phyloP scores from a whole-genome alignment of 1,140 invertebrate species.

The Orius insidiosus region DNA sequence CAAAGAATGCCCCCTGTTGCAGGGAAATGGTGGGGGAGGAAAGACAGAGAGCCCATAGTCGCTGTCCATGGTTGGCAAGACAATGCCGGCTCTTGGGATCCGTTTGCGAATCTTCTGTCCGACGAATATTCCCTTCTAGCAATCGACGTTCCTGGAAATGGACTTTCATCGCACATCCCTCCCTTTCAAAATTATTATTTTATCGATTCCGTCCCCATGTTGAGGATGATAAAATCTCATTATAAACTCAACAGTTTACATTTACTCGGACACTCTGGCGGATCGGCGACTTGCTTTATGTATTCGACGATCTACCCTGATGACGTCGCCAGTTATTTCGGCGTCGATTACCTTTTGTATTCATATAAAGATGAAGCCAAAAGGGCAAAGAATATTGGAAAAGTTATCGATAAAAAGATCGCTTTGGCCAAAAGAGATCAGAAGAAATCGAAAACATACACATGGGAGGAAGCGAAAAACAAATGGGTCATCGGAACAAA shows the following conservation, averaged over 20 bases:
- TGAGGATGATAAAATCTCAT: constrained; percentile 55
- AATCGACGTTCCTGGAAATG: constrained; percentile 67
- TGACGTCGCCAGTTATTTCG: constrained; percentile 30
- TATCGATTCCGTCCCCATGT: constrained; percentile 46
- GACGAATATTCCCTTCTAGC: constrained; percentile 39
- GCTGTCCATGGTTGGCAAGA: constrained; percentile 80
- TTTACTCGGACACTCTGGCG: constrained; percentile 62
- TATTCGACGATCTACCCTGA: constrained; percentile 59
- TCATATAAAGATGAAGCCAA: constrained; percentile 50
- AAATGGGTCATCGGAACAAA: constrained; percentile 41
- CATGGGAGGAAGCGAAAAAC: constrained; percentile 14
- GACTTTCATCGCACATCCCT: constrained; percentile 60
- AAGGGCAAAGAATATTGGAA: constrained; percentile 36
- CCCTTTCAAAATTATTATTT: constrained; percentile 50
- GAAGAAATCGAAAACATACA: constrained; percentile 3
- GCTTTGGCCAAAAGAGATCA: constrained; percentile 38
- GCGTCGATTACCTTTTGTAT: constrained; percentile 17
- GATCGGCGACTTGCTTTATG: constrained; percentile 59
- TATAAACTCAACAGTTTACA: constrained; percentile 62
- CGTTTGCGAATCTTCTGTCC: constrained; percentile 49
- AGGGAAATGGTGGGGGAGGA: constrained; percentile 67
- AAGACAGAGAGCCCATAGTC: constrained; percentile 48
- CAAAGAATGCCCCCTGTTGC: constrained; percentile 18
- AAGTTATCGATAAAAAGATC: constrained; percentile 50
- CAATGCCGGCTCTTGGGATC: constrained; percentile 72